Evolutionary conservation across 1,140 invertebrate species (phyloP), one percentile per base, ranked within the genome.

Genomic region (Micrasema minimum): DNA sequence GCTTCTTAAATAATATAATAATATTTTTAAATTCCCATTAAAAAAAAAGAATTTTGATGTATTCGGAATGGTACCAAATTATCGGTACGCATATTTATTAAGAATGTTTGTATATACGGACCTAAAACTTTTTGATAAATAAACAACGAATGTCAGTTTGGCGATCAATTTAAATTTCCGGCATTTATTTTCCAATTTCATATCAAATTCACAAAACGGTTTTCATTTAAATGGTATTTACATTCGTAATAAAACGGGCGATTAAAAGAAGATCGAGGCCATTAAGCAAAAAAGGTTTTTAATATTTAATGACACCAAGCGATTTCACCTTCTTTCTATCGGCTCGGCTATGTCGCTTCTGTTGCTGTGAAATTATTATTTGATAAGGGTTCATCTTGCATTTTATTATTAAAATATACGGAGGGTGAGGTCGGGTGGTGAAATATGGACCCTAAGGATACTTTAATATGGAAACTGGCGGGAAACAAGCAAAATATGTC

Each of bases 361-460:
- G 61, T 46, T 64, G 43, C 23, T 14, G 59, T 46, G 59, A 22
- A 64, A 64, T 64, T 64, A 64, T 45, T 66, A 57, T 55, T 70
- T 74, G 72, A 74, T 74, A 71, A 74, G 72, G 72, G 72, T 74
- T 71, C 72, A 70, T 74, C 68, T 69, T 64, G 69, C 72, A 74
- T 71, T 71, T 74, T 74, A 71, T 74, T 74, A 74, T 74, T 74
- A 74, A 74, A 74, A 74, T 67, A 55, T 65, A 64, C 67, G 64
- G 68, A 70, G 59, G 22, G 20, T 16, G 20, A 26, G 59, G 59
- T n/a, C n/a, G 16, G 59, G 43, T 41, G 1, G 35, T 66, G 72
- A 67, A 69, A 69, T 66, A 72, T 69, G 55, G 45, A 50, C 55
- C 35, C 9, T 41, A 41, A 59, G 55, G 55, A 59, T 22, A 41